A percentile compares a stretch with the other conserved stretches of the same genome.
Evolutionary conservation across 2,888 invertebrate genomes (phyloP).

Genomic region (Minunthozetes semirufus): DNA sequence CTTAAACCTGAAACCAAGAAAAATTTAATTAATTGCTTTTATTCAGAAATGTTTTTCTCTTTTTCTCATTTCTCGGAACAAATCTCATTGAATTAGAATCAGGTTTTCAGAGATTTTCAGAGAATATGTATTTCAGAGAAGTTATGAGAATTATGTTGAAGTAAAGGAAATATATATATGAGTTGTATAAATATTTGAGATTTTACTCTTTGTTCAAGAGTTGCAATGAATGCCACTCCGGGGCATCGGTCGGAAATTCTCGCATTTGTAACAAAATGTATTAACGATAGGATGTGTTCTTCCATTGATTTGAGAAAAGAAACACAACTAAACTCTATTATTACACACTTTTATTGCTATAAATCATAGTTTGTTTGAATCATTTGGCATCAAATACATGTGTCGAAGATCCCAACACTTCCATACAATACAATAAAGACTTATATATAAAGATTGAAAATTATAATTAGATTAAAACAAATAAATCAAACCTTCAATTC

Average conservation of each 20-base stretch:
- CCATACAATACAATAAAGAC: neutral
- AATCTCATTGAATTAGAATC: constrained; percentile 1
- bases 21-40: neutral
- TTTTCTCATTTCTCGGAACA: neutral
- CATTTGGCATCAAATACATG: constrained; percentile 18
- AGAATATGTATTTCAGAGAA: neutral
- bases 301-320: constrained; percentile 23
- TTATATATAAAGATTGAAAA: neutral
- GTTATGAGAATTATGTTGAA: neutral
- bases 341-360: constrained; percentile 17
- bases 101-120: neutral
- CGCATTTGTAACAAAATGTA: constrained; percentile 1
- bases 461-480: neutral
- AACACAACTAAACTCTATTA: constrained; percentile 19
- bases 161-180: constrained; percentile 10
- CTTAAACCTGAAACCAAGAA: neutral
- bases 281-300: neutral
- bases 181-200: neutral
- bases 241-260: constrained; percentile 13
- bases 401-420: neutral
- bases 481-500: neutral
- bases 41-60: neutral
- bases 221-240: constrained; percentile 8
- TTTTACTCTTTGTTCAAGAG: constrained; percentile 14
- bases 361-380: constrained; percentile 27